Percentiles rank a stretch among this genome's conserved stretches.
phyloP scores from a whole-genome alignment of 1,140 invertebrate species.

The Babylonia areolata region DNA sequence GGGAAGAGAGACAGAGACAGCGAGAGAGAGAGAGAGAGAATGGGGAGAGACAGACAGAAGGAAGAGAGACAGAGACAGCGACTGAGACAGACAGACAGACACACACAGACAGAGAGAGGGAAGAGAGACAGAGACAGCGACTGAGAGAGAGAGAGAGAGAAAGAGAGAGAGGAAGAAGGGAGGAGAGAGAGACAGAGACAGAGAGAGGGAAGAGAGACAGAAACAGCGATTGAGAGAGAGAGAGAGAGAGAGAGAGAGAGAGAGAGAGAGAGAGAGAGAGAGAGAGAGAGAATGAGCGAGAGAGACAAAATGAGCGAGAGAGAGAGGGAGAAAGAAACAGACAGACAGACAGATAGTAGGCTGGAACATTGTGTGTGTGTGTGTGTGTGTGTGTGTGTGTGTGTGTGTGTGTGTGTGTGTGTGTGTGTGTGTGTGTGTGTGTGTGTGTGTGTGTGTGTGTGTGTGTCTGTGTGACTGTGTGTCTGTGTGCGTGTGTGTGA shows the following conservation, averaged over 20 bases:
- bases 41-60: constrained; percentile 29
- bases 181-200: neutral
- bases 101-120: neutral
- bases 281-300: no score
- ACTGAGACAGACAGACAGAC: constrained; percentile 22
- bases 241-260: no score
- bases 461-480: no score
- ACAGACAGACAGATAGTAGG: neutral
- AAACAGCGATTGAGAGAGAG: no score
- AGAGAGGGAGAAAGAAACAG: no score
- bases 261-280: no score
- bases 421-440: neutral
- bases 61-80: neutral
- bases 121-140: no score
- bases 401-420: constrained; percentile 4
- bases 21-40: constrained; percentile 38
- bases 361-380: neutral
- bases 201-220: no score
- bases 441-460: no score
- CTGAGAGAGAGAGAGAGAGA: neutral
- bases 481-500: no score
- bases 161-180: neutral
- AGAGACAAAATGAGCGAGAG: no score
- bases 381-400: constrained; percentile 10
- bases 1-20: neutral